Evolutionary conservation across 2,888 invertebrate genomes (phyloP).

Genomic region (Orchesella flavescens): DNA sequence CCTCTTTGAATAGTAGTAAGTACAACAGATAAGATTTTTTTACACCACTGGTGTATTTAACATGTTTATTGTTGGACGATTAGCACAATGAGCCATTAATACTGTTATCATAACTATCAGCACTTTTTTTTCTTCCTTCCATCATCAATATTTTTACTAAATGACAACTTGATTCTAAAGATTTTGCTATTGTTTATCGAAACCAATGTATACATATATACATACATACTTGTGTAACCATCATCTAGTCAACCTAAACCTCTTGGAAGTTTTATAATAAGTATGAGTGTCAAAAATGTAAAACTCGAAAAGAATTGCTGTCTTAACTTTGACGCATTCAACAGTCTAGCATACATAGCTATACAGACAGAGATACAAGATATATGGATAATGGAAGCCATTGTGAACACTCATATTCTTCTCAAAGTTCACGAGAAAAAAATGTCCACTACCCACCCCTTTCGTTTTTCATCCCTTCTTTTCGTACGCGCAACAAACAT

Average conservation of each 20-base stretch:
- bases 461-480: not conserved
- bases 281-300: too few species aligned
- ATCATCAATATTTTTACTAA: constrained; percentile 20
- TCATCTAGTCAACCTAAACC: not conserved
- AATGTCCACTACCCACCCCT: constrained; percentile 25
- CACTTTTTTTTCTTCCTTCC: not conserved
- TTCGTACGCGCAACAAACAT: constrained; percentile 20
- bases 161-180: constrained; percentile 20
- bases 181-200: too few species aligned
- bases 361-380: too few species aligned
- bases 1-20: too few species aligned
- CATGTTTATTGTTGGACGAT: constrained; percentile 5
- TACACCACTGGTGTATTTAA: not conserved
- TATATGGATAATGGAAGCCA: too few species aligned
- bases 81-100: constrained; percentile 39
- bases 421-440: not conserved
- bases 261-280: too few species aligned
- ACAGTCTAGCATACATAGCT: too few species aligned
- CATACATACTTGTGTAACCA: too few species aligned
- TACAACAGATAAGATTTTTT: not conserved
- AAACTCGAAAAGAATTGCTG: too few species aligned
- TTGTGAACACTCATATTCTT: not conserved
- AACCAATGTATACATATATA: too few species aligned
- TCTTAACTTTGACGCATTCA: too few species aligned
- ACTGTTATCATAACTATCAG: constrained; percentile 34